Conservation (phyloP, 2,888 invertebrate genomes). For the Apamea monoglypha region DNA sequence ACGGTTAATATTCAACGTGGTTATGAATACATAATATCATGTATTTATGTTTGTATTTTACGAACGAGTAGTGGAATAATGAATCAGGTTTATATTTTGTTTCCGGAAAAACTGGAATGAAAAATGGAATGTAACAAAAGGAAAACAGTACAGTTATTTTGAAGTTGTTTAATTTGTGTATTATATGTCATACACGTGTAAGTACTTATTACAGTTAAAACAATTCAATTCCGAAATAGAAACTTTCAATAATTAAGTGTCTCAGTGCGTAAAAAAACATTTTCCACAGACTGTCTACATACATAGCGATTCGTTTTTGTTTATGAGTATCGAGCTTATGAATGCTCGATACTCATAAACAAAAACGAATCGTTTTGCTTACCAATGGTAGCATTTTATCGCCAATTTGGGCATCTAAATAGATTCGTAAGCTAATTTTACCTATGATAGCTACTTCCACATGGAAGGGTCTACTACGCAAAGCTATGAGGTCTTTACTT, state of each 20-base stretch:
- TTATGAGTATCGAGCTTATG: no score
- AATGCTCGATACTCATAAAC: no score
- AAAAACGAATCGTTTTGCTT: no score
- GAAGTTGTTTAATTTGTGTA: not conserved
- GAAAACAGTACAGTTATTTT: conserved; percentile 5
- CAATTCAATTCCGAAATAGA: not conserved
- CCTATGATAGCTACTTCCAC: no score
- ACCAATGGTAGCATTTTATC: no score
- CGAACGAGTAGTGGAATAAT: conserved; percentile 45
- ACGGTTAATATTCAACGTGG: conserved; percentile 68
- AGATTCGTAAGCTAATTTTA: no score
- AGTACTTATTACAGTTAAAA: not conserved
- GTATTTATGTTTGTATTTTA: conserved; percentile 64
- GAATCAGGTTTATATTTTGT: conserved; percentile 32
- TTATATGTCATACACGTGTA: not conserved
- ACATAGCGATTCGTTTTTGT: no score
- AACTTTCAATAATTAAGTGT: not conserved
- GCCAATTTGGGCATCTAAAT: no score
- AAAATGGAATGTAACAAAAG: conserved; percentile 9
- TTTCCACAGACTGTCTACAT: not conserved
- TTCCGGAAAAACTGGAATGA: conserved; percentile 29
- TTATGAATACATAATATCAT: conserved; percentile 62
- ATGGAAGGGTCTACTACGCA: not conserved
- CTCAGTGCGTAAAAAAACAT: not conserved
- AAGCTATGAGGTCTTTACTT: not conserved